These are phyloP conservation scores for Nycteola revayana DNA, from an alignment of 2,888 invertebrate genomes.

Conservation along the genomic window DNA sequence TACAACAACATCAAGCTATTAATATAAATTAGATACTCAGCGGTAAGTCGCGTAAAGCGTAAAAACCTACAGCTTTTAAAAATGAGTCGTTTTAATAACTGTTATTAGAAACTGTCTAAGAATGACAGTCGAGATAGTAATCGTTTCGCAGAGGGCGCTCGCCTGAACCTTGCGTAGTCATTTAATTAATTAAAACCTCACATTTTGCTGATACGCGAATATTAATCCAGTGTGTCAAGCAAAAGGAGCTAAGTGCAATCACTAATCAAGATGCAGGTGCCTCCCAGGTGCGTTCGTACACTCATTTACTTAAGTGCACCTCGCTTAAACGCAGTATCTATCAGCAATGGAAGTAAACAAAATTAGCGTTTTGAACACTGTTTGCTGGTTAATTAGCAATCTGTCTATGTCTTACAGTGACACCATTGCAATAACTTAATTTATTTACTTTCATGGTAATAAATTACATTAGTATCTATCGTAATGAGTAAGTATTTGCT, in stretches of 20 bases:
- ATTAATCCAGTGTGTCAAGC: constrained; percentile 63
- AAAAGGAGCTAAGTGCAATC: constrained; percentile 63
- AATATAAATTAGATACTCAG: no score
- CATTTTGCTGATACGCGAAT: constrained; percentile 57
- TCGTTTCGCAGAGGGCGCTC: constrained; percentile 32
- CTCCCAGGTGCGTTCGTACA: constrained; percentile 55
- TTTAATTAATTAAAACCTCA: constrained; percentile 69
- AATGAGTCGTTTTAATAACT: constrained; percentile 25
- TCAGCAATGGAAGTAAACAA: constrained; percentile 42
- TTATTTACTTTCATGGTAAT: neutral
- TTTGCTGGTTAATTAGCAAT: constrained; percentile 34
- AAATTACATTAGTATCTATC: no score
- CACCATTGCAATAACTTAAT: constrained; percentile 1
- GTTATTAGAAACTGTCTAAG: constrained; percentile 39
- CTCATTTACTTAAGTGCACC: constrained; percentile 59
- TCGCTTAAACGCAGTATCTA: constrained; percentile 42
- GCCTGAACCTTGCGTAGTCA: constrained; percentile 40
- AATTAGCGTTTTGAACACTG: constrained; percentile 41
- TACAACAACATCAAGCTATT: no score
- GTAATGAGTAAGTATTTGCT: neutral
- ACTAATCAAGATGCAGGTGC: constrained; percentile 77
- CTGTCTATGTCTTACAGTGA: constrained; percentile 23
- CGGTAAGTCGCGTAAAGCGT: neutral
- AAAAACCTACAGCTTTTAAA: constrained; percentile 13
- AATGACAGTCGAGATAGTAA: constrained; percentile 46